These are phyloP conservation scores for Spodoptera litura DNA, from an alignment of 1,140 invertebrate genomes.

Conservation along the genomic window DNA sequence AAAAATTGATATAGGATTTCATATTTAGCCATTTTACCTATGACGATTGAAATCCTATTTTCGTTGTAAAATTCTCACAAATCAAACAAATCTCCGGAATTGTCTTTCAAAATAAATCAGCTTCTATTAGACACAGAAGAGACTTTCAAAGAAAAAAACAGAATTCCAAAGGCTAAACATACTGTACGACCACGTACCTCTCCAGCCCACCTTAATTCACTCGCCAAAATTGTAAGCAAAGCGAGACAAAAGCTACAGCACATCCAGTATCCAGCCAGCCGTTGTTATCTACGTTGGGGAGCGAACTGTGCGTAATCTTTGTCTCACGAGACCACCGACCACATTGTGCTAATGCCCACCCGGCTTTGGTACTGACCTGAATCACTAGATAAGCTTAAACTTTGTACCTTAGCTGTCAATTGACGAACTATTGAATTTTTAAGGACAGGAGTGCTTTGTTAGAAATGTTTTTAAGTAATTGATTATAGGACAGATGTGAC, in stretches of 20 bases:
- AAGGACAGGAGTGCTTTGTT: not conserved
- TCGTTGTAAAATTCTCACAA: not conserved
- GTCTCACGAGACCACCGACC: constrained; percentile 70
- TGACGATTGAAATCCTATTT: not conserved
- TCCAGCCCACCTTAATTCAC: not conserved
- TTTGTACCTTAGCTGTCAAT: constrained; percentile 64
- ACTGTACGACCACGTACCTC: too few relatives aligned
- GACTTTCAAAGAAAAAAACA: too few relatives aligned
- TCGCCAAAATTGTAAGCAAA: constrained; percentile 18
- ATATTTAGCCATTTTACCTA: not conserved
- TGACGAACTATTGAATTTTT: constrained; percentile 45
- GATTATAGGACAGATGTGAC: not conserved
- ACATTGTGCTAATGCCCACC: constrained; percentile 67
- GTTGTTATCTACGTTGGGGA: constrained; percentile 59
- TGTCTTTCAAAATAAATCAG: too few relatives aligned
- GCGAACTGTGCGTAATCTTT: constrained; percentile 76
- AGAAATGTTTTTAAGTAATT: not conserved
- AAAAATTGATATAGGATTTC: too few relatives aligned
- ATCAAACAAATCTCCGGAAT: not conserved
- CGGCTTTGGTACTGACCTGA: constrained; percentile 68
- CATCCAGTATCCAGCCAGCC: constrained; percentile 48
- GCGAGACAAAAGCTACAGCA: constrained; percentile 40
- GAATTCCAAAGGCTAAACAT: too few relatives aligned
- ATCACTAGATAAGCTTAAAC: constrained; percentile 70
- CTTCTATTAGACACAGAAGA: too few relatives aligned